phyloP scores from a whole-genome alignment of 2,888 invertebrate genomes.

The Cephus sareptanus region DNA sequence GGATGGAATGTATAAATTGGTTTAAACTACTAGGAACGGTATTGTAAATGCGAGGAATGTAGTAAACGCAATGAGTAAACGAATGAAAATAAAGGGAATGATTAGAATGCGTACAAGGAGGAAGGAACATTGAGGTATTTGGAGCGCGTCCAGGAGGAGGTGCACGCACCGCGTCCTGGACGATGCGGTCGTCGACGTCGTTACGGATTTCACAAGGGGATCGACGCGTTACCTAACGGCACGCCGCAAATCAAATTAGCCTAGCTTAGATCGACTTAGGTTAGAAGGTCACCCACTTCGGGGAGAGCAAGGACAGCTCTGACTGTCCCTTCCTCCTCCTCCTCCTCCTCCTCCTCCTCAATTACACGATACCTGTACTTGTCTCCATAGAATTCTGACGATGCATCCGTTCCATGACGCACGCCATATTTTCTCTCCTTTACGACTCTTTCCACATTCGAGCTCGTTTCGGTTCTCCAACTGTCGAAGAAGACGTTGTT shows the following conservation, averaged over 20 bases:
- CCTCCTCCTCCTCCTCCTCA: background rate
- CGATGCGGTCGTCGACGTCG: background rate
- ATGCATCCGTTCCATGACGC: background rate
- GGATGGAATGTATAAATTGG: background rate
- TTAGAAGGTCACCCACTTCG: constrained; percentile 40
- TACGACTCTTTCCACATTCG: background rate
- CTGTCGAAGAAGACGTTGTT: background rate
- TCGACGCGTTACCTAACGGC: constrained; percentile 30
- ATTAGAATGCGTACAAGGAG: background rate
- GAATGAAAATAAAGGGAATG: background rate
- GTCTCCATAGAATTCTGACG: background rate
- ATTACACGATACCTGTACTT: background rate
- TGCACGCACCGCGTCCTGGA: background rate
- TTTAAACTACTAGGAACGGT: background rate
- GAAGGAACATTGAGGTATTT: constrained; percentile 33
- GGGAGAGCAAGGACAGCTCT: constrained; percentile 23
- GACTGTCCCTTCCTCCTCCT: background rate
- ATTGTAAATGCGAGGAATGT: background rate
- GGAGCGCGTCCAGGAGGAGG: constrained; percentile 31
- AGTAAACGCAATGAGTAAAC: background rate
- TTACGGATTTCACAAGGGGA: constrained; percentile 11
- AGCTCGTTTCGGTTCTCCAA: background rate
- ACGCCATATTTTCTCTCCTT: background rate
- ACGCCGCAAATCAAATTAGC: constrained; percentile 40
- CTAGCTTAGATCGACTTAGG: constrained; percentile 34